Conservation (phyloP, 2,888 invertebrate genomes). For the Xestia rhomboidea region DNA sequence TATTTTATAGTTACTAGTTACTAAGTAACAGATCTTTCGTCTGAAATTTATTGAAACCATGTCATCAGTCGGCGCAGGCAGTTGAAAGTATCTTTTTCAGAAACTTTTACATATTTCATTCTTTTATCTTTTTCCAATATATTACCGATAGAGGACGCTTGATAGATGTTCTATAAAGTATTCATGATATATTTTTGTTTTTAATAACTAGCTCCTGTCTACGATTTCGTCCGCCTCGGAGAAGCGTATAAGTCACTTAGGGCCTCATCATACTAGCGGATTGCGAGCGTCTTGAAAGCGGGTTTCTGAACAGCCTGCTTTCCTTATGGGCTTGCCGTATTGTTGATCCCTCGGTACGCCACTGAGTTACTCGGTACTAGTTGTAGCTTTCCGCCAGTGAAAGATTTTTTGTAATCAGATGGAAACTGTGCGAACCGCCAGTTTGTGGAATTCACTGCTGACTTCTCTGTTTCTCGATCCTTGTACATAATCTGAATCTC, state of each 20-base stretch:
- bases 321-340: background rate
- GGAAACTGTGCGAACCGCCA: too few relatives aligned
- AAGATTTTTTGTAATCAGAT: background rate
- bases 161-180: background rate
- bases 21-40: constrained; percentile 11
- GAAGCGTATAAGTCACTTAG: background rate
- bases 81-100: background rate
- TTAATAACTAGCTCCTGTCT: background rate
- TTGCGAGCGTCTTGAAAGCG: too few relatives aligned
- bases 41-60: background rate
- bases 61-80: background rate
- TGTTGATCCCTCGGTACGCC: background rate
- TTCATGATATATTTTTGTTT: background rate
- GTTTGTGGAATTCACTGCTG: too few relatives aligned
- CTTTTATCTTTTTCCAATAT: background rate
- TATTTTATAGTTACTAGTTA: background rate
- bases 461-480: too few relatives aligned
- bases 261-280: too few relatives aligned
- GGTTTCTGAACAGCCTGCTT: background rate
- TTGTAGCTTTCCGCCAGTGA: background rate
- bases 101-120: background rate
- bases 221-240: background rate
- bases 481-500: too few relatives aligned
- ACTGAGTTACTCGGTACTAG: background rate
- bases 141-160: background rate